These are phyloP conservation scores for Pangasius krempfi DNA, from an alignment of 2,797 vertebrate species.

Conservation along the genomic window DNA sequence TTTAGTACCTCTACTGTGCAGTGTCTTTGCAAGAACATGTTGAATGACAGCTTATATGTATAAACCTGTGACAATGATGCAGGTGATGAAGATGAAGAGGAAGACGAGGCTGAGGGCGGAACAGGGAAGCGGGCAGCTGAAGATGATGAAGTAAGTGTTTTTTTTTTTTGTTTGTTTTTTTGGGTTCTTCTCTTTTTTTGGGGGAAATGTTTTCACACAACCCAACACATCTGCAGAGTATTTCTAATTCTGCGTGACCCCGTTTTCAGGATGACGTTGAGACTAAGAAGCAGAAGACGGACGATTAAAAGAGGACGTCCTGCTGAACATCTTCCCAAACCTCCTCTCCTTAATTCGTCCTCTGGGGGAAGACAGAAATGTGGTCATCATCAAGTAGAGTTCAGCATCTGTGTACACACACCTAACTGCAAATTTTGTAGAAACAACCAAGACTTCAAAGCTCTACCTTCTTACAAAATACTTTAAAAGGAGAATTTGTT, in stretches of 20 bases:
- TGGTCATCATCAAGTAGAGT: slow-evolving; percentile 80
- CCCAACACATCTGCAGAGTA: not conserved
- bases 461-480: slow-evolving; percentile 87
- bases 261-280: slow-evolving; percentile 82
- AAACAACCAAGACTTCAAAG: slow-evolving; percentile 82
- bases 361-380: slow-evolving; percentile 65
- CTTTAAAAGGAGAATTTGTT: slow-evolving; percentile 92
- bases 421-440: slow-evolving; percentile 73
- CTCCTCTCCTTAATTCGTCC: slow-evolving; percentile 66
- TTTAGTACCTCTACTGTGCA: not conserved
- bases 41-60: not conserved
- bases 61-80: slow-evolving; percentile 42
- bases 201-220: not conserved
- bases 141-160: slow-evolving; percentile 74
- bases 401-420: slow-evolving; percentile 65
- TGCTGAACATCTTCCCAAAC: slow-evolving; percentile 60
- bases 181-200: not conserved
- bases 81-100: slow-evolving; percentile 88
- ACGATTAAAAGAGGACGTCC: slow-evolving; percentile 71
- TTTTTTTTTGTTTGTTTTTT: not conserved
- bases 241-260: slow-evolving; percentile 29
- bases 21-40: not conserved
- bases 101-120: slow-evolving; percentile 81
- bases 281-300: slow-evolving; percentile 91
- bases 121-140: slow-evolving; percentile 86